These are phyloP conservation scores for Actinia equina DNA, from an alignment of 64 coral and sea anemone genomes.

Conservation along the genomic window DNA sequence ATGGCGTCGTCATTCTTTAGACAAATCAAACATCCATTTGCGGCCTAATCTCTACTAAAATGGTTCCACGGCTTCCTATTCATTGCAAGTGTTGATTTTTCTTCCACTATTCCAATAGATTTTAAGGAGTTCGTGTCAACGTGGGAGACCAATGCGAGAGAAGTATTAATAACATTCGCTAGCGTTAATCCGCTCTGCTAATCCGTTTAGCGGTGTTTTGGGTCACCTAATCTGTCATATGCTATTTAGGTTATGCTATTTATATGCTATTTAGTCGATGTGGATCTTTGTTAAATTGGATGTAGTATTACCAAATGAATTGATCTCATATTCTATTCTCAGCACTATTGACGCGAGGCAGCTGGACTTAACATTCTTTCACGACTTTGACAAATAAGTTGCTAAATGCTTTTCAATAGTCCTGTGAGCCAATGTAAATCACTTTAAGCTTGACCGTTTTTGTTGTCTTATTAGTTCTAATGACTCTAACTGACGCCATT, in stretches of 20 bases:
- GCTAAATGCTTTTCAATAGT: not conserved
- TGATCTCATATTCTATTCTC: not conserved
- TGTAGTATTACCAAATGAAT: not conserved
- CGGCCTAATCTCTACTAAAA: not conserved
- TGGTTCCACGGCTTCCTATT: not conserved
- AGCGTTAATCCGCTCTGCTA: conserved; percentile 6
- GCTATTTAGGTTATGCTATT: not conserved
- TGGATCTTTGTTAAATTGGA: not conserved
- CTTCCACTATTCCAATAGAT: not conserved
- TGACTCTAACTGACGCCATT: conserved; percentile 1
- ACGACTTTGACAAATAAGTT: not conserved
- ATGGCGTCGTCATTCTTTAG: conserved; percentile 10
- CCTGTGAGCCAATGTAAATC: not conserved
- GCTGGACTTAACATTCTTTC: not conserved
- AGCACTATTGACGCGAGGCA: not conserved
- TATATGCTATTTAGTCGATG: not conserved
- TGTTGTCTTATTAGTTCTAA: conserved; percentile 21
- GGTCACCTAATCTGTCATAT: not conserved
- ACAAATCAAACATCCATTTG: conserved; percentile 9
- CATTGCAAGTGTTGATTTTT: not conserved
- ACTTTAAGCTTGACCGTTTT: not conserved
- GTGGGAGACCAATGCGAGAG: not conserved
- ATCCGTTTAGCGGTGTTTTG: conserved; percentile 16
- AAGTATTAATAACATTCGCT: not conserved
- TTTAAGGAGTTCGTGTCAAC: not conserved